Evolutionary conservation across 1,140 invertebrate genomes (phyloP), one percentile per base, ranked within the genome.

Genomic region (Theocolax elegans): DNA sequence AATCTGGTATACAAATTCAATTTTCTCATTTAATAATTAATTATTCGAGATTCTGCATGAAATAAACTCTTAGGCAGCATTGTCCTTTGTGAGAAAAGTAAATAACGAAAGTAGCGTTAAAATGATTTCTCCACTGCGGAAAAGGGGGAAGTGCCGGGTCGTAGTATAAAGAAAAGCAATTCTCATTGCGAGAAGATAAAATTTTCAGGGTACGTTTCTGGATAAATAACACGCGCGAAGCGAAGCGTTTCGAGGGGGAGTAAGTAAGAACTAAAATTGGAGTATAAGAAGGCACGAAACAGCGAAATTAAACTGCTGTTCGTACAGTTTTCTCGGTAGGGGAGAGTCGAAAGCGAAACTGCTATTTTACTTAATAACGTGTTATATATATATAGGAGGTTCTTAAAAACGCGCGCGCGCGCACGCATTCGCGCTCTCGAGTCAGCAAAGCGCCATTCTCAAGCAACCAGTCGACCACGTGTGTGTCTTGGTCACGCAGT

Each of bases 401-500:
- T 44, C 7, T 4, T 46, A 15, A 15, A 44, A 6, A 38, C 35
- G 35, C 35, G 35, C 6, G n/a, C n/a, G n/a, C n/a, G n/a, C n/a
- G n/a, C n/a, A n/a, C n/a, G n/a, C n/a, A n/a, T n/a, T n/a, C n/a
- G n/a, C n/a, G n/a, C n/a, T n/a, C n/a, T n/a, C n/a, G n/a, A n/a
- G n/a, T 15, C 23, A n/a, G 27, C 19, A 29, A 23, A 13, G 54
- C 54, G 31, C 54, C 31, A 38, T 23, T 40, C 54, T 2, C 29
- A 19, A 31, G 56, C 64, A 72, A 64, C 53, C 31, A 42, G 23
- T 42, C 53, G 25, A 42, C 17, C 46, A 17, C 48, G 23, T 44
- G 58, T 35, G 25, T 19, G 31, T n/a, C 4, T 23, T 19, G 54
- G 29, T 38, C 0, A n/a, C n/a, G n/a, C n/a, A n/a, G n/a, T n/a